Percentiles rank a stretch among this genome's conserved stretches.
Evolutionary conservation across 2,113 vertebrate species (phyloP).

Genomic region (Hystrix cristata): DNA sequence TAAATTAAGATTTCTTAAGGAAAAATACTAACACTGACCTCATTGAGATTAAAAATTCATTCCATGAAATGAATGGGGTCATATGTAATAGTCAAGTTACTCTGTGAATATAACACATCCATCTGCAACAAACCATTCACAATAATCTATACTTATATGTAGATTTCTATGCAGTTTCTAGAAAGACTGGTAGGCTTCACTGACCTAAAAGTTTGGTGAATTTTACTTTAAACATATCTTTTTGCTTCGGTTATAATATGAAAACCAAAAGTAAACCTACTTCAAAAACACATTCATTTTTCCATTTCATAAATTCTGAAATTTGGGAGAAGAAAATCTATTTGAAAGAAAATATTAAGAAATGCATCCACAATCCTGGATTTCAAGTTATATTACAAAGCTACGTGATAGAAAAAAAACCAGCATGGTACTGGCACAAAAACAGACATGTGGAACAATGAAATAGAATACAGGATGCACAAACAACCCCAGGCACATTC

Average conservation of each 20-base stretch:
- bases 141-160: neutral
- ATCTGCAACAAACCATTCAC: neutral
- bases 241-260: slow-evolving; percentile 6
- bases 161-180: neutral
- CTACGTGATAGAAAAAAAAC: neutral
- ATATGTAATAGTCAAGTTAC: slow-evolving; percentile 76
- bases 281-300: slow-evolving; percentile 48
- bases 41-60: slow-evolving; percentile 66
- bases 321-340: slow-evolving; percentile 45
- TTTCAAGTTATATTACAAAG: neutral
- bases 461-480: neutral
- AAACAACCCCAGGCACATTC: neutral
- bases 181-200: neutral
- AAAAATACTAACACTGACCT: neutral
- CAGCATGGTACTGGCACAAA: neutral
- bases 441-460: neutral
- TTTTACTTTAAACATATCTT: neutral
- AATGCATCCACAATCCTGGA: neutral
- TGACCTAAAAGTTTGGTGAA: neutral
- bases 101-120: slow-evolving; percentile 72
- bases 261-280: slow-evolving; percentile 40
- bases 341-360: slow-evolving; percentile 44
- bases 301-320: slow-evolving; percentile 60
- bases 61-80: slow-evolving; percentile 70
- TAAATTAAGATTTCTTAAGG: neutral